phyloP scores from a whole-genome alignment of 2,113 vertebrate genomes.

The Orthonyx spaldingii region DNA sequence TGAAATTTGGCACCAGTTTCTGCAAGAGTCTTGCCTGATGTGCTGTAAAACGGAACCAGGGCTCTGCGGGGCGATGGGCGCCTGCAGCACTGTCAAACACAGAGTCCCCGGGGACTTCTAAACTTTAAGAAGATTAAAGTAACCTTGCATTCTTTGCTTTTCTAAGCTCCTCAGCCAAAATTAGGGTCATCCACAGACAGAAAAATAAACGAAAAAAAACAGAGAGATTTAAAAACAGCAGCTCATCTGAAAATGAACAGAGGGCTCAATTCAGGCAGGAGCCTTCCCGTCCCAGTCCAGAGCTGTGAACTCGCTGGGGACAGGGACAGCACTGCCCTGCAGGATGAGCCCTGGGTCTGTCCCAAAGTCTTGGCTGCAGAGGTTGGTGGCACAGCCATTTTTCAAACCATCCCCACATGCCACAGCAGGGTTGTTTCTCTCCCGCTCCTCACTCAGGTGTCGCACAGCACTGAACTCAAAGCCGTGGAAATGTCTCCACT shows the following conservation, averaged over 20 bases:
- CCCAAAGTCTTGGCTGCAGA: not conserved
- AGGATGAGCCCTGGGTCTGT: not conserved
- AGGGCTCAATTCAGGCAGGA: not conserved
- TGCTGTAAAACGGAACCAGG: not conserved
- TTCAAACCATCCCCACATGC: fast-evolving
- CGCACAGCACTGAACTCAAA: not conserved
- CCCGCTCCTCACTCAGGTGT: not conserved
- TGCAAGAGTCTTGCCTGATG: fast-evolving
- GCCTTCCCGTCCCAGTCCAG: fast-evolving
- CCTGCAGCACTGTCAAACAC: not conserved
- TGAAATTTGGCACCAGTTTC: fast-evolving
- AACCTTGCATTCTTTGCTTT: slow-evolving; percentile 4
- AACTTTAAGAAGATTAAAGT: not conserved
- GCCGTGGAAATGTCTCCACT: fast-evolving
- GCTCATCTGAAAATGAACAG: not conserved
- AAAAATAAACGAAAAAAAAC: not conserved
- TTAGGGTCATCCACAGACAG: not conserved
- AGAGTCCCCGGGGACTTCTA: not conserved
- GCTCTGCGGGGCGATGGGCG: not conserved
- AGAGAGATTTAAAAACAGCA: not conserved
- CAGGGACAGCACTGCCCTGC: not conserved
- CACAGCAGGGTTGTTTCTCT: fast-evolving
- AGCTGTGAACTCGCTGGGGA: fast-evolving
- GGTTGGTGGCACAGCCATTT: not conserved
- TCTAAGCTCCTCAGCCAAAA: slow-evolving; percentile 5